phyloP scores from a whole-genome alignment of 2,797 vertebrate genomes.

The Emydoidea blandingii region DNA sequence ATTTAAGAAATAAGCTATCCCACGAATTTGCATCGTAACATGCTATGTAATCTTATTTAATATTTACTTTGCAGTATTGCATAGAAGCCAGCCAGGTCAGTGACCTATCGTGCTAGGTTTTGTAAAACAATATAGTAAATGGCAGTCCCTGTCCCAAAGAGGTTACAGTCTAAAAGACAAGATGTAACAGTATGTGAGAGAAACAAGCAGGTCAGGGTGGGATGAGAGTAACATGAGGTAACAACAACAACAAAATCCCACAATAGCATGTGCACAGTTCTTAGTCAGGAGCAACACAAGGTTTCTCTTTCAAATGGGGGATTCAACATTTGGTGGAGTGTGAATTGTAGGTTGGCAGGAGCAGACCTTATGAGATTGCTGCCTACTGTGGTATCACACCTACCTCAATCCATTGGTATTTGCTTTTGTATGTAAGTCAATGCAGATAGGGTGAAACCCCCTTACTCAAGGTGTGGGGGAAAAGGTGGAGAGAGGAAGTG shows the following conservation, averaged over 20 bases:
- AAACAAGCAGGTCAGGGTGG: background rate
- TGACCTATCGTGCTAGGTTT: background rate
- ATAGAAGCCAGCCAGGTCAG: background rate
- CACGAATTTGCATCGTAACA: background rate
- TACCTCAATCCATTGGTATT: background rate
- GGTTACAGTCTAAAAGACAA: background rate
- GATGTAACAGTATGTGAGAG: background rate
- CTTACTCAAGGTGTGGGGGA: background rate
- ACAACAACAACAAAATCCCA: background rate
- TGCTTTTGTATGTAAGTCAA: background rate
- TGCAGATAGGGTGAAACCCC: background rate
- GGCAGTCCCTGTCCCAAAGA: background rate
- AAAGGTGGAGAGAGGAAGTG: background rate
- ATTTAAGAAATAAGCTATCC: conserved; percentile 33
- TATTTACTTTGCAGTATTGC: conserved; percentile 21
- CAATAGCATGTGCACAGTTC: background rate
- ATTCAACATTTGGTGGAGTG: background rate
- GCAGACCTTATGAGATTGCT: background rate
- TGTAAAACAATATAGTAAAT: background rate
- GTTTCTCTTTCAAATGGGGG: background rate
- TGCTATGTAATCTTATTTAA: conserved; percentile 1
- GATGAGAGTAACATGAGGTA: background rate
- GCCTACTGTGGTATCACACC: background rate
- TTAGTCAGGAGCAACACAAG: background rate
- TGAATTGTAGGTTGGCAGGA: background rate